Evolutionary conservation across 2,888 invertebrate genomes (phyloP), one percentile per base, ranked within the genome.

Genomic region (Venusia cambrica): DNA sequence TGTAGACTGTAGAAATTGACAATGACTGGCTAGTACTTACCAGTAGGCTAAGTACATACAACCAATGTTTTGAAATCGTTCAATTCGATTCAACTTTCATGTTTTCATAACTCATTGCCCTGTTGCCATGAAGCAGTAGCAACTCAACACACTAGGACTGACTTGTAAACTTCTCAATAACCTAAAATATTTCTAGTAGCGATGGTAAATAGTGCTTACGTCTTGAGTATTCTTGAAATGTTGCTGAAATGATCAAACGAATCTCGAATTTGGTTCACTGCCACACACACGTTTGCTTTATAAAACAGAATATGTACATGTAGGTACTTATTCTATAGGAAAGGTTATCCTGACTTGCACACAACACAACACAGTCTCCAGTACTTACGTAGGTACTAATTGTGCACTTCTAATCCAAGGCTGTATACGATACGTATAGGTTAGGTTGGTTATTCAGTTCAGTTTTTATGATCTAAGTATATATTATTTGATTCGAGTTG

Each of bases 81-180:
- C 34, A 9, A 31, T 18, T 32, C 15, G 10, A 10, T 6, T 34
- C 6, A 33, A 43, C 38, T 38, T 43, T 35, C 38, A 32, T 28
- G 26, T 37, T 28, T 20, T 13, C 19, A 5, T 30, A 38, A 14
- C 12, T 13, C 7, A 26, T 9, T 3, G 14, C 6, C 5, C 7
- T 11, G n/a, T n/a, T n/a, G n/a, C n/a, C 6, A 22, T 30, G 18
- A 29, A 2, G 2, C 12, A 16, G 14, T 22, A 16, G 27, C 12
- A 24, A 1, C 4, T 6, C 9, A 4, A 6, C n/a, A n/a, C n/a
- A n/a, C 6, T 8, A 11, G 4, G 10, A 9, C 13, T 22, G 17
- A 12, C 14, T 1, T 3, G 14, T 9, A 13, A 22, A 2, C 9
- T 4, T 7, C 2, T 4, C 13, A 13, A 6, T 4, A 13, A 7